Conservation (phyloP, 2,797 vertebrate genomes). For the Nannoperca obscura region DNA sequence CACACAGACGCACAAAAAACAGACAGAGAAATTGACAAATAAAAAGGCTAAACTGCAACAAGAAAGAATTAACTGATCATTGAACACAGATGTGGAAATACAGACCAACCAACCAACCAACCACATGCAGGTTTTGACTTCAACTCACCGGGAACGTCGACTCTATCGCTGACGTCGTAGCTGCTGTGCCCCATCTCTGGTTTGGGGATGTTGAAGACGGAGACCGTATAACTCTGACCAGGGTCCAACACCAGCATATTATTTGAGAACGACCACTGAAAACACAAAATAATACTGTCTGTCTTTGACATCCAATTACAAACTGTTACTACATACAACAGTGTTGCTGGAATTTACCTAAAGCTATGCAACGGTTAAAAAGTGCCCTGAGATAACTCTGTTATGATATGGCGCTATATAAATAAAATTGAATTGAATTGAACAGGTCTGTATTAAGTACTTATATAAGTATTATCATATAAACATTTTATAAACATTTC, state of each 20-base stretch:
- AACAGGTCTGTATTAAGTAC: not conserved
- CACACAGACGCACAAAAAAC: not conserved
- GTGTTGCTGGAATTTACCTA: not conserved
- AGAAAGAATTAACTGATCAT: not conserved
- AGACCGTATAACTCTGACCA: conserved; percentile 71
- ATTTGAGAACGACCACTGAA: conserved; percentile 82
- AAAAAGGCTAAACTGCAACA: not conserved
- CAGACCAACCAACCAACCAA: not conserved
- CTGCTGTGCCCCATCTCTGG: conserved; percentile 68
- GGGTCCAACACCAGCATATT: conserved; percentile 78
- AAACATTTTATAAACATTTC: not conserved
- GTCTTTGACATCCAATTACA: too few relatives aligned
- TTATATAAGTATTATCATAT: too few relatives aligned
- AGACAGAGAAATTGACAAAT: not conserved
- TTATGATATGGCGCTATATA: too few relatives aligned
- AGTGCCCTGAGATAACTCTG: too few relatives aligned
- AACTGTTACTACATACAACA: not conserved
- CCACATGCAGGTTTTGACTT: not conserved
- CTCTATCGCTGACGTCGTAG: conserved; percentile 50
- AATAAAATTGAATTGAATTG: too few relatives aligned
- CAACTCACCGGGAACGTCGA: conserved; percentile 74
- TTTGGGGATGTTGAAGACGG: conserved; percentile 83
- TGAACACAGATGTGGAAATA: too few relatives aligned
- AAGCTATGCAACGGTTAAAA: not conserved
- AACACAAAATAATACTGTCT: conserved; percentile 10